phyloP scores from a whole-genome alignment of 30 jellyfish, hydroid and myxozoan species.

The Hydra vulgaris region DNA sequence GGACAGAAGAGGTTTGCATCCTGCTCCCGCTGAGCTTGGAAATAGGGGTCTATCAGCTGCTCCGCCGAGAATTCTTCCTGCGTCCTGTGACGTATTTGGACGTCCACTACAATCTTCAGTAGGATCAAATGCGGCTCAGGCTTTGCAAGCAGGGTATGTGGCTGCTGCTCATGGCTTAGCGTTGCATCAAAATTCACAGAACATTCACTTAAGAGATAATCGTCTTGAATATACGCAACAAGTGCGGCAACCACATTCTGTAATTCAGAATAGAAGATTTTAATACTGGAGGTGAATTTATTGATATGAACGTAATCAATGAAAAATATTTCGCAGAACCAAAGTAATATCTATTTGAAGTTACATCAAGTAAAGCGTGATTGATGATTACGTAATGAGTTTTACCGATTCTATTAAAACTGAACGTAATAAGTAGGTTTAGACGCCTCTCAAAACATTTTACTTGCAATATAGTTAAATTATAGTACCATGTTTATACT shows the following conservation, averaged over 20 bases:
- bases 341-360: too few relatives aligned
- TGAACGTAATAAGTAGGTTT: too few relatives aligned
- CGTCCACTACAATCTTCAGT: slow-evolving; percentile 23
- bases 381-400: too few relatives aligned
- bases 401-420: too few relatives aligned
- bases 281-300: too few relatives aligned
- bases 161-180: slow-evolving; percentile 35
- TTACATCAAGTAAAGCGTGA: too few relatives aligned
- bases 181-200: slow-evolving; percentile 17
- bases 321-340: too few relatives aligned
- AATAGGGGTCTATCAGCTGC: slow-evolving; percentile 16
- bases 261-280: slow-evolving; percentile 4
- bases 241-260: slow-evolving; percentile 12
- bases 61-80: slow-evolving; percentile 8
- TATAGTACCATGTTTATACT: too few relatives aligned
- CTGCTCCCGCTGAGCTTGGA: slow-evolving; percentile 25
- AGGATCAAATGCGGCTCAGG: slow-evolving; percentile 20
- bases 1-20: slow-evolving; percentile 31
- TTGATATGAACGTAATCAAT: too few relatives aligned
- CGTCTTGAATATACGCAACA: slow-evolving; percentile 21
- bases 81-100: slow-evolving; percentile 18
- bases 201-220: slow-evolving; percentile 22
- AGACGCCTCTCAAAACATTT: too few relatives aligned
- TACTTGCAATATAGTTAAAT: too few relatives aligned
- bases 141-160: slow-evolving; percentile 27